phyloP scores from a whole-genome alignment of 2,888 invertebrate species.

The Eurytoma adleriae region DNA sequence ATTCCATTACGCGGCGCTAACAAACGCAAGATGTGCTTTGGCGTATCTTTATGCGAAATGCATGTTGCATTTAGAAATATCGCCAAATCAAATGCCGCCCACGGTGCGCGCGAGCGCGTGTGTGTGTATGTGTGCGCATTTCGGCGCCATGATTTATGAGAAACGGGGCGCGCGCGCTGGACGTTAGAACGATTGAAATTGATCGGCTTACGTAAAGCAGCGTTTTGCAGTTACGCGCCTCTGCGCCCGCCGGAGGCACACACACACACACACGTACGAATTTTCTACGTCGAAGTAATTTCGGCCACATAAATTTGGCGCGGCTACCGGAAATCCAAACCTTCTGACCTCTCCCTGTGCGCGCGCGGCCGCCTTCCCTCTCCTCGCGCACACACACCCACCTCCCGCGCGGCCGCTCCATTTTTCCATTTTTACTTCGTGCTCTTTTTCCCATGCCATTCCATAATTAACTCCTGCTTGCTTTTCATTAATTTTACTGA shows the following conservation, averaged over 20 bases:
- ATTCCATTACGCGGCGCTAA: background rate
- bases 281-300: conserved; percentile 16
- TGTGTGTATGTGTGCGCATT: background rate
- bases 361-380: background rate
- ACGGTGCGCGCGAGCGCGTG: no score
- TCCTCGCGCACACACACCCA: background rate
- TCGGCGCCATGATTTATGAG: conserved; percentile 27
- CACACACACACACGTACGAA: background rate
- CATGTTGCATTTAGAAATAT: conserved; percentile 29
- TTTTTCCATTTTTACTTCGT: no score
- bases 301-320: conserved; percentile 13
- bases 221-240: conserved; percentile 12
- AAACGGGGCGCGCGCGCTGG: conserved; percentile 1
- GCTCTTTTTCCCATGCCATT: no score
- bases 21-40: background rate
- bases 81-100: conserved; percentile 17
- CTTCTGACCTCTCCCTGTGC: background rate
- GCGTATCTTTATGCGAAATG: conserved; percentile 25
- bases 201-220: conserved; percentile 34
- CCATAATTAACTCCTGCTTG: no score
- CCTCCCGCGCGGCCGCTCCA: no score
- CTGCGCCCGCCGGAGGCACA: background rate
- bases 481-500: no score
- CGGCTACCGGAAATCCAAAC: background rate
- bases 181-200: conserved; percentile 44